phyloP scores from a whole-genome alignment of 2,888 invertebrate genomes.

The Salpingus planirostris region DNA sequence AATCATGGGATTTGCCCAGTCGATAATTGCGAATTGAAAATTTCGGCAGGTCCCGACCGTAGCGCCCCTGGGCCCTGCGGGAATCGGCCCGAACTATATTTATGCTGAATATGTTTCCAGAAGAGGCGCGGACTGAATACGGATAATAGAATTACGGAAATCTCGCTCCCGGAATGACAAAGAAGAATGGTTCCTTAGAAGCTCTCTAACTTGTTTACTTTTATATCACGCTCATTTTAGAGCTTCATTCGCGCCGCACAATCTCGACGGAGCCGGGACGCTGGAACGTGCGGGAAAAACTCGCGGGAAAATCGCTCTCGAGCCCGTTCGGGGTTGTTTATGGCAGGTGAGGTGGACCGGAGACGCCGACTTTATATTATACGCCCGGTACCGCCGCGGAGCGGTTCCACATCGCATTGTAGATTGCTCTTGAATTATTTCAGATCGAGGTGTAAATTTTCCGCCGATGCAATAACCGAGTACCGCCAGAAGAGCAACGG shows the following conservation, averaged over 20 bases:
- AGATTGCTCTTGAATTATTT: constrained; percentile 13
- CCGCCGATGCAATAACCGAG: too few relatives aligned
- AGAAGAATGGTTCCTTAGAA: constrained; percentile 30
- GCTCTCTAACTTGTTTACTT: constrained; percentile 30
- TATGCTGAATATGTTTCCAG: constrained; percentile 34
- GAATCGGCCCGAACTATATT: constrained; percentile 32
- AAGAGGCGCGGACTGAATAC: constrained; percentile 32
- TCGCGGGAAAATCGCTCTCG: neutral
- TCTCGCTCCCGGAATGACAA: constrained; percentile 32
- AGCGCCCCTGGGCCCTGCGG: constrained; percentile 27
- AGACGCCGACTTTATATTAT: constrained; percentile 19
- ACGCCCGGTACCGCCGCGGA: constrained; percentile 7
- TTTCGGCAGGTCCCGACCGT: constrained; percentile 33
- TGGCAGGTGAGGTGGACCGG: constrained; percentile 21
- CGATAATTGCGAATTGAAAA: constrained; percentile 37
- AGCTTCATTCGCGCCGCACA: constrained; percentile 11
- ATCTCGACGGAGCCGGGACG: constrained; percentile 2
- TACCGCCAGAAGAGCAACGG: too few relatives aligned
- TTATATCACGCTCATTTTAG: constrained; percentile 24
- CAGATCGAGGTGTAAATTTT: too few relatives aligned
- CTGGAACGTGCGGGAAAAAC: constrained; percentile 13
- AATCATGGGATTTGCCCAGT: constrained; percentile 21
- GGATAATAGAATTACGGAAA: constrained; percentile 35
- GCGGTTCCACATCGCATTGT: constrained; percentile 8
- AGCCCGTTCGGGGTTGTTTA: constrained; percentile 19